A percentile compares a stretch with the other conserved stretches of the same genome.
phyloP scores from a whole-genome alignment of 2,797 vertebrate genomes.

The Triplophysa bombifrons region DNA sequence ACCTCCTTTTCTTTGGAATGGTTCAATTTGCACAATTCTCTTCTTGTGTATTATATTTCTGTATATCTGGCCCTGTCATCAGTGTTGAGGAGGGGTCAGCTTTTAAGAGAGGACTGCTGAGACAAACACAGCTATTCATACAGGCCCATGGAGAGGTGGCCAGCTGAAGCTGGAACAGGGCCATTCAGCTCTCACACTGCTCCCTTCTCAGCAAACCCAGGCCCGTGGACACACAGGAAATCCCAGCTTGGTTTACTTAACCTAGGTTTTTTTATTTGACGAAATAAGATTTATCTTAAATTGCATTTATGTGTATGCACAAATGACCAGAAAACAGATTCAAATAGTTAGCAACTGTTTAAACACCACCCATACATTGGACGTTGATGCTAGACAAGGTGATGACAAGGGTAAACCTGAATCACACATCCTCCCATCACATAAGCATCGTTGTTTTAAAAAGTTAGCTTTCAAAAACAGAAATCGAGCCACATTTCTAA shows the following conservation, averaged over 20 bases:
- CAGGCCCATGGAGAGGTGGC: slow-evolving; percentile 31
- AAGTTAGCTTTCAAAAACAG: no score
- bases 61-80: neutral
- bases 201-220: slow-evolving; percentile 5
- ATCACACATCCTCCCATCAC: neutral
- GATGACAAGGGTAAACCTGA: neutral
- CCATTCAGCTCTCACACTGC: slow-evolving; percentile 41
- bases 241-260: slow-evolving; percentile 30
- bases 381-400: neutral
- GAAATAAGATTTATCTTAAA: neutral
- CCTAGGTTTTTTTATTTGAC: slow-evolving; percentile 31
- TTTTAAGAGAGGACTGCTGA: slow-evolving; percentile 21
- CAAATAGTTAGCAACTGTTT: no score
- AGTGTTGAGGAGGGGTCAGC: neutral
- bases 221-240: slow-evolving; percentile 15
- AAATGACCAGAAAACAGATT: no score
- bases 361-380: neutral
- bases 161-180: slow-evolving; percentile 40
- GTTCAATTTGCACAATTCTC: neutral
- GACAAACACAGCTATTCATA: slow-evolving; percentile 63
- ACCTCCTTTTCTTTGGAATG: neutral
- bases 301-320: no score
- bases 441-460: neutral
- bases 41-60: slow-evolving; percentile 24
- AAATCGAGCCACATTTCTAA: neutral